phyloP scores from a whole-genome alignment of 2,888 invertebrate species.

The Anorthoa munda region DNA sequence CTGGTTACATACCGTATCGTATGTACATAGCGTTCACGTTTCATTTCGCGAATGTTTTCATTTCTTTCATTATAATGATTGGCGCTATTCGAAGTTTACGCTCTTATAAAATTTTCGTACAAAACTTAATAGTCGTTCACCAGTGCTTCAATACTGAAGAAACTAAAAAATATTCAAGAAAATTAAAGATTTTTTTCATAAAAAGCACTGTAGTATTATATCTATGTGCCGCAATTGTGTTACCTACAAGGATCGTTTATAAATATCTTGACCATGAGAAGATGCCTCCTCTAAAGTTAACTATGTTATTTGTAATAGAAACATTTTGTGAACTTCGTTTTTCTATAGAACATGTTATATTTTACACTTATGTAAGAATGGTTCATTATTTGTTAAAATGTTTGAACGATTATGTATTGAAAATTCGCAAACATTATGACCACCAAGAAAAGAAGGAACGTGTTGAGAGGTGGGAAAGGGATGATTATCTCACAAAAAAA shows the following conservation, averaged over 20 bases:
- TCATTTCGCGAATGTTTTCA: not conserved
- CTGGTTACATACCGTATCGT: accelerated
- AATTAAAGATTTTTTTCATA: slow-evolving; percentile 3
- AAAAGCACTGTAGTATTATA: not conserved
- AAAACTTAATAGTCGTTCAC: not conserved
- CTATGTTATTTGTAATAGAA: not conserved
- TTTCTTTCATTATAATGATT: not conserved
- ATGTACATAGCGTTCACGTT: not conserved
- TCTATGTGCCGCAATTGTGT: not conserved
- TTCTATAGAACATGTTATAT: slow-evolving; percentile 16
- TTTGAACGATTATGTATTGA: slow-evolving; percentile 2
- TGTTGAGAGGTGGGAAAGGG: not conserved
- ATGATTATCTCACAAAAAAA: not conserved
- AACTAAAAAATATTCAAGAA: not conserved
- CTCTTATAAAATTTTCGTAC: slow-evolving; percentile 1
- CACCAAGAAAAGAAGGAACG: not conserved
- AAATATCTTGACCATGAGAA: accelerated
- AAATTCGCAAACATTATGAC: not conserved
- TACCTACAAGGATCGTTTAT: not conserved
- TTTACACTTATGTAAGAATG: slow-evolving; percentile 13
- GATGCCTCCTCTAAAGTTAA: accelerated
- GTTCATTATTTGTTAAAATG: not conserved
- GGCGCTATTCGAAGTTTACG: slow-evolving; percentile 1
- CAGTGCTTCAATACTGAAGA: not conserved
- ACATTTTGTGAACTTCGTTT: slow-evolving; percentile 8